Base-by-base conservation (phyloP, 2,888 invertebrate species). In the Watsonalla binaria region DNA sequence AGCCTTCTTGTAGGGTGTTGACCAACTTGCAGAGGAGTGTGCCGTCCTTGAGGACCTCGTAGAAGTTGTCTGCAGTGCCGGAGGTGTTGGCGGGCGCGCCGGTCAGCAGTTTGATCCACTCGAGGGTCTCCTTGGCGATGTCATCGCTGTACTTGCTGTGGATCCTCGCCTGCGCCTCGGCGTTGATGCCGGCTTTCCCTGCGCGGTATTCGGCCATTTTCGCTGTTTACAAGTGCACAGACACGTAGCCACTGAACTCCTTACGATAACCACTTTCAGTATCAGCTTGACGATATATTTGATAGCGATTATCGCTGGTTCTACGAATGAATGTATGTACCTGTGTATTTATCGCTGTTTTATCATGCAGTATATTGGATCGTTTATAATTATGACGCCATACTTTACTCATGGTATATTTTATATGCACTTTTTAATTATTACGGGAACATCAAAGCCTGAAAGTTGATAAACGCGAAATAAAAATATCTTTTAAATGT, bases 121-220 rank as follows among this genome's bases (percentile, higher is more conserved):
- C 95, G 71, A 99, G 92, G 63, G 96, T 95, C 91, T 99, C 98
- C 59, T 93, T 93, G 9, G 99, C 99, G 70, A 98, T 93, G 66
- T 96, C 96, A 70, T 97, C 95, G 84, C 96, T 99, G 92, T 99
- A 99, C 91, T 99, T 99, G 86, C 97, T 97, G 84, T 97, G 95
- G 75, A 99, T 97, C 96, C 78, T 79, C 45, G 85, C 84, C 66
- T 90, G 90, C 11, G 90, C 90, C 61, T 90, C 86, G 58, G 90
- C 90, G 75, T 90, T 90, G 80, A 90, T 89, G 72, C 90, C 90
- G 68, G 90, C 84, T 72, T 90, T 90, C 6, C 82, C 86, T 67
- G 90, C 90, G 60, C 90, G 85, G 62, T 86, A 81, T 53, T 90
- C 90, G 46, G 86, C 89, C 90, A 90, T 90, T 65, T 78, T 82